Percentiles rank a stretch among this genome's conserved stretches.
Conservation (phyloP, 2,113 vertebrate genomes). For the Thalassoma bifasciatum region DNA sequence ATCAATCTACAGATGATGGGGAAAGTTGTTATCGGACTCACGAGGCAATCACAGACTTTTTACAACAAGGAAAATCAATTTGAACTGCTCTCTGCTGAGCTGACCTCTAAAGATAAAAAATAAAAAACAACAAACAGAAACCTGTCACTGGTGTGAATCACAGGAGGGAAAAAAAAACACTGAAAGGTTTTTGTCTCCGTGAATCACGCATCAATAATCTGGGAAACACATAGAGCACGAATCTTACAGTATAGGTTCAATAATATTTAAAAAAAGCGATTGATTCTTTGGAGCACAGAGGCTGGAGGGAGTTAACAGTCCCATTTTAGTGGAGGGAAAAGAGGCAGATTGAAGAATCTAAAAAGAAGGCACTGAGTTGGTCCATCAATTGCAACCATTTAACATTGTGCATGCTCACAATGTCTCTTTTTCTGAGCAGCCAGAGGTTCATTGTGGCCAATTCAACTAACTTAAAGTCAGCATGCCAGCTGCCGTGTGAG, state of each 20-base stretch:
- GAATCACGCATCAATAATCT: slow-evolving; percentile 7
- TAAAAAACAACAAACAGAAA: slow-evolving; percentile 12
- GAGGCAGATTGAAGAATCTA: slow-evolving; percentile 15
- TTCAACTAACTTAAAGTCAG: slow-evolving; percentile 1
- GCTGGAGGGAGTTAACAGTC: neutral
- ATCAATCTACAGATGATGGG: slow-evolving; percentile 1
- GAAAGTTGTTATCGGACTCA: slow-evolving; percentile 25
- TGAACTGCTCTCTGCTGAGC: slow-evolving; percentile 37
- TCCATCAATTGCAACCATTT: slow-evolving; percentile 49
- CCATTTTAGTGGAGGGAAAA: slow-evolving; percentile 29
- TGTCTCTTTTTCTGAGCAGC: slow-evolving; percentile 15
- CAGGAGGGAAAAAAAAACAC: neutral
- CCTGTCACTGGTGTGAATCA: slow-evolving; percentile 1
- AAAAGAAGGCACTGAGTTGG: slow-evolving; percentile 21
- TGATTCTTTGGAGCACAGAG: neutral
- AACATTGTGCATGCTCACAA: slow-evolving; percentile 39
- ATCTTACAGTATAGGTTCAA: neutral
- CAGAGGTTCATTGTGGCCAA: slow-evolving; percentile 16
- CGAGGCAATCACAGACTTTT: slow-evolving; percentile 27
- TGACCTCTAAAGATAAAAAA: slow-evolving; percentile 45
- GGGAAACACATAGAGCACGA: slow-evolving; percentile 5
- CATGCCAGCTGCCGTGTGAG: neutral
- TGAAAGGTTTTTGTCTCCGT: slow-evolving; percentile 4
- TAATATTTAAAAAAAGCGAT: neutral
- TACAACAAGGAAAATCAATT: slow-evolving; percentile 49